Evolutionary conservation across 1,140 invertebrate genomes (phyloP).

Genomic region (Coptotermes formosanus): DNA sequence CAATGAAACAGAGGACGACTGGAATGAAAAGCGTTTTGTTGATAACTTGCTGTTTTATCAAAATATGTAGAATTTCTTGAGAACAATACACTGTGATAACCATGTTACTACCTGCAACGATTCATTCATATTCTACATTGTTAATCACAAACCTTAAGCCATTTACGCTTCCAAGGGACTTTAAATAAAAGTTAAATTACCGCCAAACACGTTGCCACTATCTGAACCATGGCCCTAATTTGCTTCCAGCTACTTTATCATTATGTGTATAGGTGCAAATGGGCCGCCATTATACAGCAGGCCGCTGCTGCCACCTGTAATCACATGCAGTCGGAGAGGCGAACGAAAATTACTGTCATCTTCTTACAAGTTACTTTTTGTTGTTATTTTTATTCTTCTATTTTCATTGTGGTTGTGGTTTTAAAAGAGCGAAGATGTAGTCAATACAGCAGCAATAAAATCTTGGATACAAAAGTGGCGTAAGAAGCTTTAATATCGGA

Average conservation of each 20-base stretch:
- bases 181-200: conserved; percentile 20
- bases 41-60: too few relatives aligned
- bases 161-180: conserved; percentile 5
- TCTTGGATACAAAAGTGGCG: not conserved
- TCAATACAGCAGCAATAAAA: not conserved
- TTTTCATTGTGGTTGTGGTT: conserved; percentile 16
- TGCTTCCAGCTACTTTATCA: conserved; percentile 18
- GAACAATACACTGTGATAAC: too few relatives aligned
- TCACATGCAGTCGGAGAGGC: not conserved
- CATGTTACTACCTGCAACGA: not conserved
- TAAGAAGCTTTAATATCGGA: not conserved
- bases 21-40: too few relatives aligned
- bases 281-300: conserved; percentile 12
- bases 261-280: conserved; percentile 19
- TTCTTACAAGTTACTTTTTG: conserved; percentile 17
- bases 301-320: not conserved
- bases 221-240: not conserved
- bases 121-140: not conserved
- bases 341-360: conserved; percentile 19
- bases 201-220: not conserved
- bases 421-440: conserved; percentile 11
- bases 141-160: not conserved
- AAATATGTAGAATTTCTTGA: too few relatives aligned
- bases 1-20: too few relatives aligned
- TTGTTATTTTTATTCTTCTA: not conserved